Base-by-base conservation (phyloP, 37 sponge, comb jelly and placozoan genomes). In the Beroe ovata region DNA sequence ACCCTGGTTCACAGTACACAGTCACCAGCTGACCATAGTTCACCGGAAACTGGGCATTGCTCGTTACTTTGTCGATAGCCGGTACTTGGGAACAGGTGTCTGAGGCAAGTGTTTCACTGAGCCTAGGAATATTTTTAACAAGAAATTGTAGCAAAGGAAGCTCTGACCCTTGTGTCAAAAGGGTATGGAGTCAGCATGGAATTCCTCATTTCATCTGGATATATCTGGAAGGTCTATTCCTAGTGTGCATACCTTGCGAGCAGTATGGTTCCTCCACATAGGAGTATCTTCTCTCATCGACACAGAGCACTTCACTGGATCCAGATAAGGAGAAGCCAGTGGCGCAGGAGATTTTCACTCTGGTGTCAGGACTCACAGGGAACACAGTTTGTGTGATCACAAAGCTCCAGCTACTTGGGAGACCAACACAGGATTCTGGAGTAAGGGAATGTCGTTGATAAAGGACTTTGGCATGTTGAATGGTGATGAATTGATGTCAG, bases 11-110 rank as follows among this genome's bases (percentile, higher is more conserved):
- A 18, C 69, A 66, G 69, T 29, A 66, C 36, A 66, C 69, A 14
- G 69, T 66, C 18, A 66, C 69, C 16, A 30, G 36, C 16, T 25
- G 25, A 66, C 69, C 69, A 37, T 66, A 30, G 33, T 66, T 33
- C 4, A 66, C 36, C 29, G 69, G 69, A 37, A 33, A 66, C 36
- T 26, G 1, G 2, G 69, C 34, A 30, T 66, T 3, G 3, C 32
- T 66, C 2, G 25, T 8, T 66, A 66, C 1, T 1, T 66, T 37
- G 69, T 26, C 6, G 18, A 29, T 37, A 3, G 63, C 63, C 21
- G 63, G 63, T 16, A 61, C 3, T 26, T 25, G 23, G 23, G 63
- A 22, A 61, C 63, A 61, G 28, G 63, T 61, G 28, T 61, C 63
- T 61, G 63, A 6, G 63, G 22, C 23, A 61, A 61, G 21, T 6